Conservation (phyloP, 1,140 invertebrate species). For the Hydropsyche tenuis region DNA sequence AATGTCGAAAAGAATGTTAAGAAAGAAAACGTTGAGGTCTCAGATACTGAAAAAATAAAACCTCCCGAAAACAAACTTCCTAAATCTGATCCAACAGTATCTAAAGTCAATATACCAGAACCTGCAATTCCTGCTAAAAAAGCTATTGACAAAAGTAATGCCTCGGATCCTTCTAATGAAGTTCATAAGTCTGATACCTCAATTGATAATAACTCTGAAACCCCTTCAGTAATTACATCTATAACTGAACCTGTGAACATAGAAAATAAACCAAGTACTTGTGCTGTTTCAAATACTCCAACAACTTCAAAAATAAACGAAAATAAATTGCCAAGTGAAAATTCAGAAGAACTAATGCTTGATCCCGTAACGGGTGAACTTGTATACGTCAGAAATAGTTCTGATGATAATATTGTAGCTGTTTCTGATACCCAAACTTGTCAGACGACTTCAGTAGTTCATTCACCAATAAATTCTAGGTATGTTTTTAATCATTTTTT, state of each 20-base stretch:
- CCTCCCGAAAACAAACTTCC: slow-evolving; percentile 48
- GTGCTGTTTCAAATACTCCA: background rate
- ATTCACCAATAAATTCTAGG: background rate
- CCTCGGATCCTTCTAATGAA: background rate
- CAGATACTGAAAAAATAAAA: slow-evolving; percentile 52
- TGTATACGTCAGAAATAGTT: slow-evolving; percentile 73
- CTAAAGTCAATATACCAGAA: slow-evolving; percentile 36
- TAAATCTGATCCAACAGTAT: slow-evolving; percentile 19
- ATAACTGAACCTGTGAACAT: background rate
- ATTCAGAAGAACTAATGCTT: slow-evolving; percentile 59
- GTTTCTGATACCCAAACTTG: slow-evolving; percentile 54
- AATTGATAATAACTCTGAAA: background rate
- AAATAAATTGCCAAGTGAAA: slow-evolving; percentile 27
- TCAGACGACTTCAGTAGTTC: background rate
- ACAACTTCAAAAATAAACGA: background rate
- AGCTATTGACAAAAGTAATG: slow-evolving; percentile 48
- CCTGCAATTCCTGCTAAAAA: slow-evolving; percentile 54
- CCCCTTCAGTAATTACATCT: slow-evolving; percentile 18
- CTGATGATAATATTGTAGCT: slow-evolving; percentile 75
- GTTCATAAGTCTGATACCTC: slow-evolving; percentile 19
- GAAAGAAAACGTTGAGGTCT: slow-evolving; percentile 50
- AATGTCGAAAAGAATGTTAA: slow-evolving; percentile 62
- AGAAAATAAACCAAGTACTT: background rate
- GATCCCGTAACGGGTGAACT: slow-evolving; percentile 80
- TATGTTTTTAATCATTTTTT: background rate